Base-by-base conservation (phyloP, 2,113 vertebrate genomes). In the Uria lomvia region DNA sequence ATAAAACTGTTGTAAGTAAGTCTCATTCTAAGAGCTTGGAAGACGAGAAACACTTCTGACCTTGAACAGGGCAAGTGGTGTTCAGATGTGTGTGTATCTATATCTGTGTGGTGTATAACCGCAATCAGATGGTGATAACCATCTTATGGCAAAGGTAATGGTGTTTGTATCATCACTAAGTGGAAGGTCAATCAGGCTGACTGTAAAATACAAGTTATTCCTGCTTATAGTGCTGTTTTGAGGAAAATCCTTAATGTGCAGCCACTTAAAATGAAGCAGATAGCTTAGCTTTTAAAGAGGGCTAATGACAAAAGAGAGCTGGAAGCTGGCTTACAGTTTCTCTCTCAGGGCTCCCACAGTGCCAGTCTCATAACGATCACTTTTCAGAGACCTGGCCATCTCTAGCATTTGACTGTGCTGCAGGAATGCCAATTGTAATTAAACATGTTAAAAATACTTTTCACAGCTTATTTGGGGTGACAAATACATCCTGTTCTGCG, bases 371-470 rank as follows among this genome's bases (percentile, higher is more conserved):
- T 50, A 81, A 55, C 0, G 1, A 90, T 77, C 11, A 63, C 29
- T 86, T 94, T 72, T 72, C 21, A 70, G 71, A 93, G 30, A 66
- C 67, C 32, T 92, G 65, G 62, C 29, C 52, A 90, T 34, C 34
- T 89, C 80, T 82, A 79, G 17, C 49, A 77, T 60, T 90, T 23
- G 24, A 14, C 73, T 83, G 11, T 87, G 66, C 81, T 63, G 24
- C 52, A 77, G 55, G 38, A 94, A 90, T 68, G 13, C 20, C 80
- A 75, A 11, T 50, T 80, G 67, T 90, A 94, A 92, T 89, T 86
- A 94, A 90, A 91, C 16, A 56, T 45, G 40, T 86, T 84, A 76
- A 88, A 93, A 90, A 91, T 81, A 88, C 15, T 66, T 92, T 88
- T 66, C 50, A 50, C 53, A 76, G 59, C 45, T 84, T 70, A 74